Evolutionary conservation across 2,113 vertebrate species (phyloP).

Genomic region (Naja naja): DNA sequence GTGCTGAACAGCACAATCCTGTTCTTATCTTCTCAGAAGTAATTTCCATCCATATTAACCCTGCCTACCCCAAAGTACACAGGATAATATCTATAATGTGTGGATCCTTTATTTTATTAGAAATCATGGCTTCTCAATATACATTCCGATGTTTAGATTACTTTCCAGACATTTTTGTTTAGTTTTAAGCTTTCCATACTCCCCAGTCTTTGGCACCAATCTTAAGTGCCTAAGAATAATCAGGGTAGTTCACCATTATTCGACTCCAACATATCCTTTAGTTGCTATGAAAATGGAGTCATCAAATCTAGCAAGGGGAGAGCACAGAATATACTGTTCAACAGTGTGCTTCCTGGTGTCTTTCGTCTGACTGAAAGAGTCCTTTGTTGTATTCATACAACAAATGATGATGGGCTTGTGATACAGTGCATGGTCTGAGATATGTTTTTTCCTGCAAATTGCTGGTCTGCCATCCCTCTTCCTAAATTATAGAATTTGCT

Average conservation of each 20-base stretch:
- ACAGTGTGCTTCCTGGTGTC: too few species aligned
- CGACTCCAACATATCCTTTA: neutral
- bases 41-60: neutral
- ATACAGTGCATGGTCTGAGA: neutral
- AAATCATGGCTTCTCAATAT: neutral
- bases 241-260: neutral
- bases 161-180: neutral
- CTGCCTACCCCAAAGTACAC: neutral
- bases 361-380: neutral
- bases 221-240: neutral
- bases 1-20: neutral
- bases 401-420: neutral
- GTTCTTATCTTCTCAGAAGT: neutral
- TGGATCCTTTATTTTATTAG: neutral
- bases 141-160: neutral
- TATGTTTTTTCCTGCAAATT: neutral
- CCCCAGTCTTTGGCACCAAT: neutral
- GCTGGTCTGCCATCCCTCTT: neutral
- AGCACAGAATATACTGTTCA: neutral
- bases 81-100: neutral
- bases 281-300: neutral
- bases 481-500: neutral
- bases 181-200: neutral
- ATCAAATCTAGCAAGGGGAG: neutral
- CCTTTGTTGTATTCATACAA: neutral